Conservation (phyloP, 2,113 vertebrate genomes). For the Caracal caracal region DNA sequence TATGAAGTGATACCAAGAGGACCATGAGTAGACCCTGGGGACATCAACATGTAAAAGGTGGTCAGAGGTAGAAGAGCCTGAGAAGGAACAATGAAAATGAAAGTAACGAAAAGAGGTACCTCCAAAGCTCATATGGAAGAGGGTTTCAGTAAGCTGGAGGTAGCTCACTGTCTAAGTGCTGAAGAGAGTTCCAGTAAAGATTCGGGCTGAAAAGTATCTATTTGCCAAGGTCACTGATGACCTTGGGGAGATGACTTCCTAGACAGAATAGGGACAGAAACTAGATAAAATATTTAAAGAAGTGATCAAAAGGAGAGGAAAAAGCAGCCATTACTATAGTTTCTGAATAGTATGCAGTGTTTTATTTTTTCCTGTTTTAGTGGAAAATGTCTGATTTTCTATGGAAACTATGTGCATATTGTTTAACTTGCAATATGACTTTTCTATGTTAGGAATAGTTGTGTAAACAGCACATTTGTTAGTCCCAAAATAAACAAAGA, state of each 20-base stretch:
- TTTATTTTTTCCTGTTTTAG: not conserved
- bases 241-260: not conserved
- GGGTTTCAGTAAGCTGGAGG: not conserved
- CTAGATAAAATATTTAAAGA: not conserved
- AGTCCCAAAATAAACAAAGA: not conserved
- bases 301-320: not conserved
- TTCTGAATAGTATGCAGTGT: not conserved
- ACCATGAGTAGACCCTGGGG: not conserved
- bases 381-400: not conserved
- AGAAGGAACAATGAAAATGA: not conserved
- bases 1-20: not conserved
- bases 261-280: not conserved
- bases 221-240: not conserved
- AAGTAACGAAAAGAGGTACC: not conserved
- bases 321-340: not conserved
- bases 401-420: not conserved
- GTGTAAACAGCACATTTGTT: not conserved
- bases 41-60: not conserved
- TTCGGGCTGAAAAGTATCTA: not conserved
- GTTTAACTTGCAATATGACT: not conserved
- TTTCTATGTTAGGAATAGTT: constrained; percentile 21
- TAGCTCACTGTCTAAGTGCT: not conserved
- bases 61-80: not conserved
- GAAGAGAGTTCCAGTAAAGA: not conserved
- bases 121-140: not conserved